Evolutionary conservation across 2,888 invertebrate species (phyloP), one percentile per base, ranked within the genome.

Genomic region (Tupiocoris notatus): DNA sequence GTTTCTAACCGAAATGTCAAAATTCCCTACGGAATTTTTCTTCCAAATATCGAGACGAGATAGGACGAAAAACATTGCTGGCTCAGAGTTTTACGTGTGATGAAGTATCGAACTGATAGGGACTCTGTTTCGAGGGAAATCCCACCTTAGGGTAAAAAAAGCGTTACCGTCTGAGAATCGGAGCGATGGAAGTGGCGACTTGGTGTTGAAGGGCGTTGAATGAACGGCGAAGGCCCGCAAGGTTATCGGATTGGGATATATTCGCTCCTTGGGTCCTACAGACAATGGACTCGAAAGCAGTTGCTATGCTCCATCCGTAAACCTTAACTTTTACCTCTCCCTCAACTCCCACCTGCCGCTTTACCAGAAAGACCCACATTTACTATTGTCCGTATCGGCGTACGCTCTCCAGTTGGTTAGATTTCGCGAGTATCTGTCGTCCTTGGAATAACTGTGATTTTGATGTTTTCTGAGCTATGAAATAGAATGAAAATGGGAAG

Each of bases 221-320:
- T 39, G 39, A 39, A 39, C 39, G 39, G 39, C 39, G 16, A 59
- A 17, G 59, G 59, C 17, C 17, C 16, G 6, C 59, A 6, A n/a
- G 59, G 59, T 59, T 59, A 59, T 59, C 59, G 59, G 59, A 59
- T n/a, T 6, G 59, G 59, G 59, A 59, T 59, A 59, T 9, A 59
- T 59, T n/a, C 59, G 59, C 17, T 59, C 39, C 39, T 39, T 39
- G 6, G 39, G 39, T 12, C 12, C 20, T 17, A 59, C 59, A n/a
- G 59, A 59, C 59, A 59, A 59, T 59, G 18, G 6, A 59, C 59
- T 59, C 59, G 6, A 59, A 18, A 39, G 39, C 39, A 39, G n/a
- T 59, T 59, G 59, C 59, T 59, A 54, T 59, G n/a, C 59, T n/a
- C 20, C 20, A 59, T 59, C 59, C n/a, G 59, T 59, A 39, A 39